phyloP scores from a whole-genome alignment of 2,888 invertebrate species.

The Drosophila nigricruria region DNA sequence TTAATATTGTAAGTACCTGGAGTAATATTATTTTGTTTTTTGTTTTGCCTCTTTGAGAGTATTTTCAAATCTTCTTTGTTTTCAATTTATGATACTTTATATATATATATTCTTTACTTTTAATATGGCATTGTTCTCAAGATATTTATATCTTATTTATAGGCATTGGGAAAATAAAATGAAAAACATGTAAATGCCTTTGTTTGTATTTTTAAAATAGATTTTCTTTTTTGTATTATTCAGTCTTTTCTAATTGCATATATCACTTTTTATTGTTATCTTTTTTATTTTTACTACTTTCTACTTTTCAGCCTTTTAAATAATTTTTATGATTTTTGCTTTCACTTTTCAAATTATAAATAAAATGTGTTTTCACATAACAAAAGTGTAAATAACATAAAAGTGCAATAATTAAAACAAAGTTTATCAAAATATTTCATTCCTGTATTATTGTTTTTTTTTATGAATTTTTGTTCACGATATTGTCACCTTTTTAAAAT shows the following conservation, averaged over 20 bases:
- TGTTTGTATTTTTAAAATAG: slow-evolving; percentile 14
- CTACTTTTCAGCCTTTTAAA: slow-evolving; percentile 20
- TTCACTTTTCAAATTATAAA: slow-evolving; percentile 59
- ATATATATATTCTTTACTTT: slow-evolving; percentile 5
- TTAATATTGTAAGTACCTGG: background rate
- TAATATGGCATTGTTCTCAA: slow-evolving; percentile 16
- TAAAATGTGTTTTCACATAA: slow-evolving; percentile 65
- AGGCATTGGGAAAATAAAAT: slow-evolving; percentile 16
- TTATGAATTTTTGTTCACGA: slow-evolving; percentile 38
- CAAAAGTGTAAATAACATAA: slow-evolving; percentile 72
- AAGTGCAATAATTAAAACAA: slow-evolving; percentile 71
- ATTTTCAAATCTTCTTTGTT: slow-evolving; percentile 14
- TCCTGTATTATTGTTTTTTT: slow-evolving; percentile 35
- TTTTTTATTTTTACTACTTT: slow-evolving; percentile 16
- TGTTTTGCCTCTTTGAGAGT: slow-evolving; percentile 2
- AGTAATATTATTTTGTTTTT: background rate
- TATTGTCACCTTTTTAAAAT: slow-evolving; percentile 68
- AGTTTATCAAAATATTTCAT: slow-evolving; percentile 55
- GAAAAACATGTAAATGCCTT: slow-evolving; percentile 1
- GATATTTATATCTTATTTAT: slow-evolving; percentile 23
- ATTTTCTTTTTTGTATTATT: slow-evolving; percentile 31
- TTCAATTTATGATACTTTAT: slow-evolving; percentile 5
- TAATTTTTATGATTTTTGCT: slow-evolving; percentile 15
- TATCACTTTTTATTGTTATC: slow-evolving; percentile 38
- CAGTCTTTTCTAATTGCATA: slow-evolving; percentile 50